These are phyloP conservation scores for Archilochus colubris DNA, from an alignment of 2,113 vertebrate species.

Conservation along the genomic window DNA sequence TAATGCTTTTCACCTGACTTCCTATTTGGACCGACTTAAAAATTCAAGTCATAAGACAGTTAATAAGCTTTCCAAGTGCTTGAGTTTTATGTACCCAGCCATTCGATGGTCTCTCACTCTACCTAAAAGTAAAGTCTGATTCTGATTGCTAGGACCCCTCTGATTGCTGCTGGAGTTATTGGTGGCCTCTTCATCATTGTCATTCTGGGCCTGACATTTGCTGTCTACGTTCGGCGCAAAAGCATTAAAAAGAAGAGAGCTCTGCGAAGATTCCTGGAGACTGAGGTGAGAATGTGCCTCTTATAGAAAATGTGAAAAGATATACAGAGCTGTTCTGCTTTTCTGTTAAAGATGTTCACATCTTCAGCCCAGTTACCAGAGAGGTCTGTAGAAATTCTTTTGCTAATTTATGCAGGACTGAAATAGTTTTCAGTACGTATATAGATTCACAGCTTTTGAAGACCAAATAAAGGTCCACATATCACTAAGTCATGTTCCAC, in stretches of 20 bases:
- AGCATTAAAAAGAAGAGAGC: constrained; percentile 98
- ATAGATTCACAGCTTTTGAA: not conserved
- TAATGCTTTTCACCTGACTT: not conserved
- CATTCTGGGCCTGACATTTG: constrained; percentile 90
- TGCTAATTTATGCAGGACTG: not conserved
- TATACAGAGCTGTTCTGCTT: not conserved
- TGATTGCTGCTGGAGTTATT: constrained; percentile 93
- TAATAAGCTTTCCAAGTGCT: not conserved
- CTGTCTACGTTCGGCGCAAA: constrained; percentile 90
- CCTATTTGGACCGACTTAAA: not conserved
- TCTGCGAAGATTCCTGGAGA: constrained; percentile 91
- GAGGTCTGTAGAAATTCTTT: not conserved
- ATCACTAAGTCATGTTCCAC: not conserved
- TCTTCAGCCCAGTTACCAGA: not conserved
- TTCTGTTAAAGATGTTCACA: not conserved
- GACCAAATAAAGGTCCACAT: not conserved
- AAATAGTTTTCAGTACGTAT: not conserved
- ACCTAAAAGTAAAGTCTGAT: constrained; percentile 12
- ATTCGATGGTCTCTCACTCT: not conserved
- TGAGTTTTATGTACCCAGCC: not conserved
- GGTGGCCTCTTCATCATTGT: constrained; percentile 93
- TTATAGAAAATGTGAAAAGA: not conserved
- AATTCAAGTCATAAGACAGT: not conserved
- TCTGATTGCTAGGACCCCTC: constrained; percentile 86
- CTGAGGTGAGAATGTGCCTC: constrained; percentile 83